A percentile compares a stretch with the other conserved stretches of the same genome.
These are phyloP conservation scores for Aphis craccivora DNA, from an alignment of 1,140 invertebrate species.

Conservation along the genomic window DNA sequence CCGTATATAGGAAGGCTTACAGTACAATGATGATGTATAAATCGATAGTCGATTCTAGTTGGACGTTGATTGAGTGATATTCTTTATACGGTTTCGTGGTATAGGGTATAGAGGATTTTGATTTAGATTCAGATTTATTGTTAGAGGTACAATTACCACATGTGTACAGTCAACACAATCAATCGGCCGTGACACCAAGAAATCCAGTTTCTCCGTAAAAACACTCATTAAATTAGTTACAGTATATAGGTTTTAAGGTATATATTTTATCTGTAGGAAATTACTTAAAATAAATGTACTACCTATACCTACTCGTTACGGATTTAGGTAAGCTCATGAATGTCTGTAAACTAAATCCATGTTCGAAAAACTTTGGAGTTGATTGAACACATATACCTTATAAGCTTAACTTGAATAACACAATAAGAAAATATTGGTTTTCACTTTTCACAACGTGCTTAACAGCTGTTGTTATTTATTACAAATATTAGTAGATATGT, in stretches of 20 bases:
- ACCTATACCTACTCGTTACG: not conserved
- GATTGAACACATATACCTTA: not conserved
- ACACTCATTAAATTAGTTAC: not conserved
- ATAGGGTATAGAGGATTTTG: not conserved
- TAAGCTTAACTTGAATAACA: constrained; percentile 5
- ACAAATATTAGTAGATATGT: not conserved
- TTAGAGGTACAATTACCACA: not conserved
- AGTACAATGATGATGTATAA: not conserved
- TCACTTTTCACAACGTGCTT: not conserved
- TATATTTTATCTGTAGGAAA: not conserved
- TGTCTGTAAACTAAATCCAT: not conserved
- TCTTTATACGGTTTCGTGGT: not conserved
- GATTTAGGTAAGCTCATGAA: not conserved
- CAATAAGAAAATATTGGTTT: constrained; percentile 3
- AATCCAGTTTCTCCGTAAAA: not conserved
- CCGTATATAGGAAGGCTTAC: not conserved
- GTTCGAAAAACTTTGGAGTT: not conserved
- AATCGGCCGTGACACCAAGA: not conserved
- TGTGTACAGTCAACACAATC: not conserved
- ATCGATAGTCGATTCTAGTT: not conserved
- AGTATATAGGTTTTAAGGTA: not conserved
- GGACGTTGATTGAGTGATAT: constrained; percentile 15
- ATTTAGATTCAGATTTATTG: constrained; percentile 5
- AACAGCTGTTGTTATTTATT: not conserved
- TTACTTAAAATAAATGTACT: not conserved